A percentile compares a stretch with the other conserved stretches of the same genome.
Conservation (phyloP, 2,113 vertebrate genomes). For the Xiphophorus couchianus region DNA sequence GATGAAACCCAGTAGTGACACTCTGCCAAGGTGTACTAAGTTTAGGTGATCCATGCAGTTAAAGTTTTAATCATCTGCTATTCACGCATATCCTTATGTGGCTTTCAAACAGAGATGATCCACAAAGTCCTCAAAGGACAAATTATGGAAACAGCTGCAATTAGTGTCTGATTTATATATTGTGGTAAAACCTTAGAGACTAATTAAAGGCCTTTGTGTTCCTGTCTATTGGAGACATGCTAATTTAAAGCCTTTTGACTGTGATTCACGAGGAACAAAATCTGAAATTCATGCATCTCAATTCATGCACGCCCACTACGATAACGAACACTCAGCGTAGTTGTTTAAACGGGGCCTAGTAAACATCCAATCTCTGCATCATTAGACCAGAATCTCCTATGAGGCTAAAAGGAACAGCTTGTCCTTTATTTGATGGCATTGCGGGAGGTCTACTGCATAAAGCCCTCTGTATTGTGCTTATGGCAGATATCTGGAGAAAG, state of each 20-base stretch:
- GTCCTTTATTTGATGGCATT: slow-evolving; percentile 42
- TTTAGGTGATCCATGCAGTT: slow-evolving; percentile 3
- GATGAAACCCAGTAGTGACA: neutral
- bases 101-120: slow-evolving; percentile 52
- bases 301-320: slow-evolving; percentile 47
- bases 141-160: slow-evolving; percentile 79
- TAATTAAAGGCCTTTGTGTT: slow-evolving; percentile 88
- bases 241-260: slow-evolving; percentile 78
- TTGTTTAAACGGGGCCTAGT: slow-evolving; percentile 45
- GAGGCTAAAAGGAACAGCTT: slow-evolving; percentile 36
- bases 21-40: neutral
- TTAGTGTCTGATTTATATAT: slow-evolving; percentile 81
- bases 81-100: slow-evolving; percentile 24
- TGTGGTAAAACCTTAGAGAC: slow-evolving; percentile 82
- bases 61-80: neutral
- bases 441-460: slow-evolving; percentile 47
- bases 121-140: slow-evolving; percentile 57
- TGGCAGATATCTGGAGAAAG: slow-evolving; percentile 49
- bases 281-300: slow-evolving; percentile 62
- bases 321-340: slow-evolving; percentile 37
- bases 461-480: slow-evolving; percentile 51
- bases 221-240: slow-evolving; percentile 82
- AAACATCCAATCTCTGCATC: slow-evolving; percentile 39
- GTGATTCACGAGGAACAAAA: slow-evolving; percentile 62
- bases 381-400: slow-evolving; percentile 34